Evolutionary conservation across 2,797 vertebrate species (phyloP).

Genomic region (Paedocypris micromegethes): DNA sequence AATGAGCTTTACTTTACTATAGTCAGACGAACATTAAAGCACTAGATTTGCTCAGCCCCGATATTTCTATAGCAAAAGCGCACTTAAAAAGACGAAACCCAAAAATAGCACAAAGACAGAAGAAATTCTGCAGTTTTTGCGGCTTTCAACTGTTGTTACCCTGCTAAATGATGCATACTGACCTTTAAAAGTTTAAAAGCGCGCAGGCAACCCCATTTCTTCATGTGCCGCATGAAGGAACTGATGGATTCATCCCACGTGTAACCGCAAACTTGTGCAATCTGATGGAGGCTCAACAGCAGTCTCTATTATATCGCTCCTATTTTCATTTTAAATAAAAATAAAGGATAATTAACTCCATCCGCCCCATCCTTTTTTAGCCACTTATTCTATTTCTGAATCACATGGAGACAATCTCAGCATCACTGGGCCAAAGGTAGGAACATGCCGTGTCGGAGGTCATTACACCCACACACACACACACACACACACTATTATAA

Average conservation of each 20-base stretch:
- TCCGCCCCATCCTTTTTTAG: too few species aligned
- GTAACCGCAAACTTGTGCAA: not conserved
- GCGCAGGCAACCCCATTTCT: conserved; percentile 9
- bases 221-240: conserved; percentile 14
- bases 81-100: not conserved
- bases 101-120: not conserved
- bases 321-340: too few species aligned
- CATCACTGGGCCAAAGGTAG: too few species aligned
- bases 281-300: not conserved
- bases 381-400: too few species aligned
- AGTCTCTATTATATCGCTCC: too few species aligned
- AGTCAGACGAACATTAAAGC: not conserved
- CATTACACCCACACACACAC: too few species aligned
- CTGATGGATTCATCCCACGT: not conserved
- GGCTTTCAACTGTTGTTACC: conserved; percentile 16
- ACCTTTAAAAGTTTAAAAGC: conserved; percentile 35
- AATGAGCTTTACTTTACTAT: conserved; percentile 3
- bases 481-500: too few species aligned
- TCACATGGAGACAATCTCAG: too few species aligned
- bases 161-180: conserved; percentile 38
- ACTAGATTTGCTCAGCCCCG: not conserved
- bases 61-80: not conserved
- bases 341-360: too few species aligned
- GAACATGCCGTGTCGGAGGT: too few species aligned
- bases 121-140: not conserved